A percentile compares a stretch with the other conserved stretches of the same genome.
Evolutionary conservation across 1,140 invertebrate genomes (phyloP).

Genomic region (Drusus annulatus): DNA sequence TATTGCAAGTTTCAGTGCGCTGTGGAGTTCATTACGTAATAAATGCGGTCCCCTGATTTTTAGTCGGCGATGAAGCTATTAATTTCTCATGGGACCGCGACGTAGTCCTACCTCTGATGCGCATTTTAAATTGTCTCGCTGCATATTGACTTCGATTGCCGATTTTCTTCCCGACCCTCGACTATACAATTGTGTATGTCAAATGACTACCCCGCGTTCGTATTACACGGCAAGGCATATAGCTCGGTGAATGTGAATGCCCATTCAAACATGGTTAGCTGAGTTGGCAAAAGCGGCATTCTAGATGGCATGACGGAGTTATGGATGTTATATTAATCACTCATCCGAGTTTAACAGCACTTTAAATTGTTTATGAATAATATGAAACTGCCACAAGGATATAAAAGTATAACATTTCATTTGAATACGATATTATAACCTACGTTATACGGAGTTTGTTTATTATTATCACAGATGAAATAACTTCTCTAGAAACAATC

Average conservation of each 20-base stretch:
- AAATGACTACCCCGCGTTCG: too few relatives aligned
- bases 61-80: conserved; percentile 31
- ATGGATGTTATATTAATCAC: neutral
- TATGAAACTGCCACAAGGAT: neutral
- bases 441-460: too few relatives aligned
- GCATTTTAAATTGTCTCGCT: conserved; percentile 41
- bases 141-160: conserved; percentile 35
- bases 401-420: neutral
- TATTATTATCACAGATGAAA: too few relatives aligned
- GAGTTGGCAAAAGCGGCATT: neutral
- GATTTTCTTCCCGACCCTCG: neutral
- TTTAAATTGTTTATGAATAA: neutral
- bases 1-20: neutral
- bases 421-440: too few relatives aligned
- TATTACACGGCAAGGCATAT: too few relatives aligned
- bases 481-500: too few relatives aligned
- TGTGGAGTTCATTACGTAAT: conserved; percentile 3
- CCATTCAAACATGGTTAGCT: too few relatives aligned
- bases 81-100: conserved; percentile 41
- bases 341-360: neutral
- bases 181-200: too few relatives aligned
- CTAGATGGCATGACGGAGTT: too few relatives aligned
- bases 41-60: conserved; percentile 28
- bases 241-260: too few relatives aligned
- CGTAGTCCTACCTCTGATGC: conserved; percentile 29